Evolutionary conservation across 2,888 invertebrate genomes (phyloP).

Genomic region (Nudaria mundana): DNA sequence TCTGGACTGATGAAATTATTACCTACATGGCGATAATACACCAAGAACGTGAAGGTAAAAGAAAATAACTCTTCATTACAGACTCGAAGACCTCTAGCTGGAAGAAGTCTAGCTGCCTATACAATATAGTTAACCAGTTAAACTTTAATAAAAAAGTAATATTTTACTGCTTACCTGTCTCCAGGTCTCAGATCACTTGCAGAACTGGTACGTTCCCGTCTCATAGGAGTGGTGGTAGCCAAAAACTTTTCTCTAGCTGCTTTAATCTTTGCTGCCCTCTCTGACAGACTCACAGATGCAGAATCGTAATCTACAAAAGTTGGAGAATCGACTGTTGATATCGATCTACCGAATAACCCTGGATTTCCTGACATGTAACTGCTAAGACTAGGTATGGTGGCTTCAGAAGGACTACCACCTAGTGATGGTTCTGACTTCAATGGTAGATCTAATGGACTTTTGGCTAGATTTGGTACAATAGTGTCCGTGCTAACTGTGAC

Average conservation of each 20-base stretch:
- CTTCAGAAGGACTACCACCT: conserved; percentile 56
- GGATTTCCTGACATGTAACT: conserved; percentile 52
- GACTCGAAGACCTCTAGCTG: too few species aligned
- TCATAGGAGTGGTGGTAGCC: conserved; percentile 68
- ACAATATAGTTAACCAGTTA: too few species aligned
- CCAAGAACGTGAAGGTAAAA: too few species aligned
- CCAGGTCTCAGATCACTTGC: conserved; percentile 68
- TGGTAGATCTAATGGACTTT: conserved; percentile 37
- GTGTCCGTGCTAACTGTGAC: conserved; percentile 60
- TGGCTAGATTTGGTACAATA: conserved; percentile 53
- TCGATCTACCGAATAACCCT: conserved; percentile 52
- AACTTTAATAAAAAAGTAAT: too few species aligned
- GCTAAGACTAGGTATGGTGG: conserved; percentile 54
- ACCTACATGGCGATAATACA: too few species aligned
- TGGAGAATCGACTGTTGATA: conserved; percentile 53
- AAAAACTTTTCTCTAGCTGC: conserved; percentile 88
- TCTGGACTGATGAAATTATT: too few species aligned
- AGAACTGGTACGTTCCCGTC: conserved; percentile 70
- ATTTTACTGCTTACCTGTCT: conserved; percentile 63
- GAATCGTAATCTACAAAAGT: conserved; percentile 41
- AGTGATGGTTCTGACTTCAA: conserved; percentile 34
- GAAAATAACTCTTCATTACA: too few species aligned
- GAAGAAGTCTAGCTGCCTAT: too few species aligned
- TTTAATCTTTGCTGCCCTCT: conserved; percentile 82
- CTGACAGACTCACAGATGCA: conserved; percentile 59